These are phyloP conservation scores for Petrocephalus zakoni DNA, from an alignment of 2,113 vertebrate species.

Conservation along the genomic window DNA sequence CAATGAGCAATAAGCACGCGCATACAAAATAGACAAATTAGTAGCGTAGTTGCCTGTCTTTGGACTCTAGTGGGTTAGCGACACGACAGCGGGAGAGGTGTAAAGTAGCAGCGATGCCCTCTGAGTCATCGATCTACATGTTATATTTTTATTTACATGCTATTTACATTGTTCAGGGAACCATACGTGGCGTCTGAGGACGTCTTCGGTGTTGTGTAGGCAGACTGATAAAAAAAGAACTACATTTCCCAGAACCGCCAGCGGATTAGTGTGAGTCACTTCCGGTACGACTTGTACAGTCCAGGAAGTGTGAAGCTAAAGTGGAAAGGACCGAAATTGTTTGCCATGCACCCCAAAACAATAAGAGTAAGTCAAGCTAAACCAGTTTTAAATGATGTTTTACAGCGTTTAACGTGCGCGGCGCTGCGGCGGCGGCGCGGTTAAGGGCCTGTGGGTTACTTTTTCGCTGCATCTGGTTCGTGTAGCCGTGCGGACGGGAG, in stretches of 20 bases:
- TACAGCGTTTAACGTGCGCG: neutral
- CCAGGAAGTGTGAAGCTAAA: slow-evolving; percentile 36
- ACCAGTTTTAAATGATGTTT: neutral
- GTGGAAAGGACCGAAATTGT: slow-evolving; percentile 27
- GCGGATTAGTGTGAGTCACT: neutral
- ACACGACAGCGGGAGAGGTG: neutral
- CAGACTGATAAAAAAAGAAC: neutral
- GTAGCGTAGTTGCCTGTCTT: neutral
- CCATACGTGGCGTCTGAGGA: neutral
- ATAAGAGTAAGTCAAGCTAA: slow-evolving; percentile 47
- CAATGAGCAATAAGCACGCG: neutral
- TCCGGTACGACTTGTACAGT: slow-evolving; percentile 21
- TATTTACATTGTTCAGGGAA: neutral
- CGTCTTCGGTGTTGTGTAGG: neutral
- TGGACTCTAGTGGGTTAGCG: neutral
- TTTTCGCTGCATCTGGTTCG: slow-evolving; percentile 3
- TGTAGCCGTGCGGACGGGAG: neutral
- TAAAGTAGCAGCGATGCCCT: neutral
- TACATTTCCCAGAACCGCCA: slow-evolving; percentile 26
- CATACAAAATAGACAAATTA: neutral
- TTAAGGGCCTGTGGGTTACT: neutral
- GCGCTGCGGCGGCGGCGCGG: neutral
- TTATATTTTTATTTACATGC: neutral
- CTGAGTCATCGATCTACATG: neutral
- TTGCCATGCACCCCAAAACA: slow-evolving; percentile 39